Evolutionary conservation across 2,888 invertebrate genomes (phyloP).

Genomic region (Eupithecia vulgata): DNA sequence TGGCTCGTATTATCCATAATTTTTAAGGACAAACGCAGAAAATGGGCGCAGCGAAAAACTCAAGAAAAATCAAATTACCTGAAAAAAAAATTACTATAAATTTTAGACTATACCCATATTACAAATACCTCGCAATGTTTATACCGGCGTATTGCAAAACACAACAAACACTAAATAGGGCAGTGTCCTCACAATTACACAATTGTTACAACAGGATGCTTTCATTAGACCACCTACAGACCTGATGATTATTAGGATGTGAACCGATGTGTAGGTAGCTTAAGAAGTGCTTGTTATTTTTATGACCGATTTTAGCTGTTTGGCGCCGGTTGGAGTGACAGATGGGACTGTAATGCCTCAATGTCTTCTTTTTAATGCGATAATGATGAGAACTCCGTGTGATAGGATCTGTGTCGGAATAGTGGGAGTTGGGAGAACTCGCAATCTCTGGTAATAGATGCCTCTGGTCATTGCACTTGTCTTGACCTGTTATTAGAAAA

Average conservation of each 20-base stretch:
- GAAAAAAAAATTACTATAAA: no score
- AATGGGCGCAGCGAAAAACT: not conserved
- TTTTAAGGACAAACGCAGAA: not conserved
- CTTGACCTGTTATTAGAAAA: no score
- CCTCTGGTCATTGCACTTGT: no score
- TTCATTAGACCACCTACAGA: conserved; percentile 62
- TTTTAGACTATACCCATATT: no score
- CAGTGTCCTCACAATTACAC: conserved; percentile 57
- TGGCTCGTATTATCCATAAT: not conserved
- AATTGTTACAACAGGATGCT: conserved; percentile 59
- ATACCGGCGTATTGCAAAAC: not conserved
- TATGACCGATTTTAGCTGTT: not conserved
- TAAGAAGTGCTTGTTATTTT: conserved; percentile 2
- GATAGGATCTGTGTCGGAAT: not conserved
- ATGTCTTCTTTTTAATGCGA: not conserved
- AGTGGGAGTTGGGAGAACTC: not conserved
- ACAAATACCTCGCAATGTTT: not conserved
- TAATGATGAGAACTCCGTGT: not conserved
- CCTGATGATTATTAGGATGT: conserved; percentile 59
- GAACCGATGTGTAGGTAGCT: conserved; percentile 42
- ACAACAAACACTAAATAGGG: conserved; percentile 40
- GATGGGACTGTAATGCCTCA: not conserved
- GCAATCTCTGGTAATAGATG: not conserved
- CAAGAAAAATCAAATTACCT: not conserved
- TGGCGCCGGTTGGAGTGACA: not conserved